Conservation (phyloP, 2,797 vertebrate genomes). For the Sparus aurata region DNA sequence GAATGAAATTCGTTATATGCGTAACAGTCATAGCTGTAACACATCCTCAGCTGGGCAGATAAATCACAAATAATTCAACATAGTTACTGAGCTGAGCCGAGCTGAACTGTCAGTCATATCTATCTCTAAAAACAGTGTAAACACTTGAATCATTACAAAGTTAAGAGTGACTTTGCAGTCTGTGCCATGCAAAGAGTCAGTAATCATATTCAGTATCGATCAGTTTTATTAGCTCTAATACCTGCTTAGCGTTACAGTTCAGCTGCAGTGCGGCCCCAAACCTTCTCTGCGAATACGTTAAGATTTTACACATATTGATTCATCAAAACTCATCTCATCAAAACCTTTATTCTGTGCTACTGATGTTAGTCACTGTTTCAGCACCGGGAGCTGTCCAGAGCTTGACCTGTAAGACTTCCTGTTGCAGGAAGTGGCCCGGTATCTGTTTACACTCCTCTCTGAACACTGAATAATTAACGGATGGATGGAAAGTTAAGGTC, state of each 20-base stretch:
- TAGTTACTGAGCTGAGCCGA: background rate
- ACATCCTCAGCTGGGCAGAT: background rate
- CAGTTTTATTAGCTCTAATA: background rate
- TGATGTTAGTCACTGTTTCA: background rate
- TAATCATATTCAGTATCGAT: no score
- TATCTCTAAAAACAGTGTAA: background rate
- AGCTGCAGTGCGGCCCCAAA: background rate
- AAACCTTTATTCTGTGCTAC: background rate
- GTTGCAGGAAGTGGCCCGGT: background rate
- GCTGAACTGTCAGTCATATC: background rate
- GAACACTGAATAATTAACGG: background rate
- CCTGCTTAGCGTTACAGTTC: background rate
- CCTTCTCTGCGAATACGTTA: background rate
- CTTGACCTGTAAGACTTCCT: background rate
- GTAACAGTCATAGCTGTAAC: rapidly evolving
- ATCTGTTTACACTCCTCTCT: background rate
- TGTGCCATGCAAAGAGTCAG: background rate
- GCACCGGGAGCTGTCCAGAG: constrained; percentile 19
- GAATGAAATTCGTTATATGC: background rate
- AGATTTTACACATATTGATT: no score
- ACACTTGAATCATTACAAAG: background rate
- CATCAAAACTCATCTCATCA: no score
- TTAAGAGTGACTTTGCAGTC: no score
- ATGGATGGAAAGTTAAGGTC: background rate
- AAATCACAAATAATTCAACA: no score